These are phyloP conservation scores for Urosaurus nigricauda DNA, from an alignment of 2,797 vertebrate genomes.

Conservation along the genomic window DNA sequence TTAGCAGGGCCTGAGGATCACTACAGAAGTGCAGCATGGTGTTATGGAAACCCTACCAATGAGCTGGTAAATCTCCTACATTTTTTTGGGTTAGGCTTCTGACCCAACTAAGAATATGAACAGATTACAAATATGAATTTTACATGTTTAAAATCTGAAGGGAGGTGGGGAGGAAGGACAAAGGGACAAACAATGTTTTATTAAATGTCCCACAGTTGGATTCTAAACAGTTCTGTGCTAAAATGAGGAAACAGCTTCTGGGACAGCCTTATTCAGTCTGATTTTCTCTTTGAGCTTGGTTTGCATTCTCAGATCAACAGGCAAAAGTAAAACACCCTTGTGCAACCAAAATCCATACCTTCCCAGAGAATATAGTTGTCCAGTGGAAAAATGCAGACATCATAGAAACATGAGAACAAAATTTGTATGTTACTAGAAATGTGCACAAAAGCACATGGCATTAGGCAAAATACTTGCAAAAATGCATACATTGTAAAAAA, in stretches of 20 bases:
- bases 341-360: background rate
- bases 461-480: background rate
- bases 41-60: background rate
- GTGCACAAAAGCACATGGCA: background rate
- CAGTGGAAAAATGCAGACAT: background rate
- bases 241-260: no score
- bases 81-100: background rate
- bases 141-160: background rate
- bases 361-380: background rate
- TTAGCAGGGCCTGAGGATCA: no score
- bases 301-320: background rate
- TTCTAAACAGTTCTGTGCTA: conserved; percentile 8
- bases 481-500: background rate
- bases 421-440: background rate
- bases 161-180: background rate
- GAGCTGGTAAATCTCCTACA: background rate
- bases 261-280: background rate
- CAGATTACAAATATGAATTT: background rate
- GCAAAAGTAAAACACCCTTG: background rate
- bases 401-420: background rate
- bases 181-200: background rate
- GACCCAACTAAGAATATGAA: background rate
- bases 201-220: background rate
- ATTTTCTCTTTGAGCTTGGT: background rate
- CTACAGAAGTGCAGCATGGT: background rate